Evolutionary conservation across 2,888 invertebrate genomes (phyloP).

Genomic region (Theretra japonica): DNA sequence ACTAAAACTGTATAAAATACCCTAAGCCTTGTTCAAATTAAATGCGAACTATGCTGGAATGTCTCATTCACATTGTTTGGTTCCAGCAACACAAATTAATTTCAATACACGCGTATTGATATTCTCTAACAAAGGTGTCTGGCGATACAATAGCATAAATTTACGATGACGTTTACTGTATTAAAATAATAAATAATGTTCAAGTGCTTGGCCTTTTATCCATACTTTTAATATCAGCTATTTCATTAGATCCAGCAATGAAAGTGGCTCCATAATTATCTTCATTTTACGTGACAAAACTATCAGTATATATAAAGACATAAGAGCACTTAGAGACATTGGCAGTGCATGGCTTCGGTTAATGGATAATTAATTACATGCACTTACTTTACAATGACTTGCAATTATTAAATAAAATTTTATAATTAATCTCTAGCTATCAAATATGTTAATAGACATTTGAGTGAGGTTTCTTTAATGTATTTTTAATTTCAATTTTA

Average conservation of each 20-base stretch:
- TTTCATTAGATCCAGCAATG: not conserved
- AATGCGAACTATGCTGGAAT: not conserved
- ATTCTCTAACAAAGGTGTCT: not conserved
- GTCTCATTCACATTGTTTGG: not conserved
- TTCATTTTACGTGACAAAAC: constrained; percentile 34
- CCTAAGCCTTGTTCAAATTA: not conserved
- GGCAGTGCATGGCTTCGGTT: constrained; percentile 7
- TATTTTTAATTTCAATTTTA: too few relatives aligned
- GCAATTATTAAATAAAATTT: not conserved
- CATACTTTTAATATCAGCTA: not conserved
- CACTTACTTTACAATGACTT: constrained; percentile 7
- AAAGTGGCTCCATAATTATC: constrained; percentile 4
- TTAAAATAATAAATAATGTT: not conserved
- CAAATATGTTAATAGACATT: too few relatives aligned
- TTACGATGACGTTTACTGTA: constrained; percentile 7
- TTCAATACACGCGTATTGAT: constrained; percentile 5
- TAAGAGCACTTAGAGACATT: constrained; percentile 31
- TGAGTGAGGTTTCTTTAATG: too few relatives aligned
- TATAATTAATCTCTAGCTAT: too few relatives aligned
- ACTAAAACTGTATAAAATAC: not conserved
- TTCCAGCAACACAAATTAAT: not conserved
- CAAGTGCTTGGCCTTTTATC: not conserved
- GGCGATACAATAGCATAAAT: not conserved
- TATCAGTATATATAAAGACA: constrained; percentile 33
- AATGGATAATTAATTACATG: constrained; percentile 10